These are phyloP conservation scores for Boleophthalmus pectinirostris DNA, from an alignment of 2,113 vertebrate species.

Conservation along the genomic window DNA sequence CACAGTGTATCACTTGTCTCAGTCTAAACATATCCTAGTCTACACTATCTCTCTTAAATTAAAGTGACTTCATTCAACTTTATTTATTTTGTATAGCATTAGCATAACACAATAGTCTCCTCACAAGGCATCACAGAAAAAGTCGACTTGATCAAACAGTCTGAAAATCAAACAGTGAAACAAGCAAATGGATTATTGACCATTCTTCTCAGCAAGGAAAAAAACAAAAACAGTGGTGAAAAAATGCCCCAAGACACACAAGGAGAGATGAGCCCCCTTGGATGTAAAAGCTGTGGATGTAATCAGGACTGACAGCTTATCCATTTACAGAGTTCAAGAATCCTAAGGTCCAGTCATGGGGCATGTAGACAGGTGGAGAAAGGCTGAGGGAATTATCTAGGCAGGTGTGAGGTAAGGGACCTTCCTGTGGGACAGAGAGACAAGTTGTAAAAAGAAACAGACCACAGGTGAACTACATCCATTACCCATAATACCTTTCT, in stretches of 20 bases:
- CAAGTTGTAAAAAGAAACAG: too few species aligned
- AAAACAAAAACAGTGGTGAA: not conserved
- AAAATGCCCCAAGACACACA: not conserved
- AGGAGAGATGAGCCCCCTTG: not conserved
- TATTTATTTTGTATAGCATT: too few species aligned
- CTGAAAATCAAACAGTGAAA: too few species aligned
- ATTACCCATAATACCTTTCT: not conserved
- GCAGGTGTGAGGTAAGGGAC: not conserved
- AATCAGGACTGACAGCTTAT: not conserved
- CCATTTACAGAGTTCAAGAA: not conserved
- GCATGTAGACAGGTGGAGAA: not conserved
- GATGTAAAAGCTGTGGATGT: not conserved
- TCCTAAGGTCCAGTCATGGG: not conserved
- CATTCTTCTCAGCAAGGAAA: not conserved
- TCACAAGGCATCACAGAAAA: too few species aligned
- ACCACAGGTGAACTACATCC: not conserved
- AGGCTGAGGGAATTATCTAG: not conserved
- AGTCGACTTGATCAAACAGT: too few species aligned
- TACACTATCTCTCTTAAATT: too few species aligned
- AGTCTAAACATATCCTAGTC: too few species aligned
- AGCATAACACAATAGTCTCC: too few species aligned
- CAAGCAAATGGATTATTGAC: not conserved
- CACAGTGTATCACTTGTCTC: too few species aligned
- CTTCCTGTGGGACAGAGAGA: not conserved
- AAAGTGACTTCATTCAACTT: too few species aligned